Percentiles rank a stretch among this genome's conserved stretches.
Evolutionary conservation across 2,797 vertebrate species (phyloP).

Genomic region (Potorous gilbertii): DNA sequence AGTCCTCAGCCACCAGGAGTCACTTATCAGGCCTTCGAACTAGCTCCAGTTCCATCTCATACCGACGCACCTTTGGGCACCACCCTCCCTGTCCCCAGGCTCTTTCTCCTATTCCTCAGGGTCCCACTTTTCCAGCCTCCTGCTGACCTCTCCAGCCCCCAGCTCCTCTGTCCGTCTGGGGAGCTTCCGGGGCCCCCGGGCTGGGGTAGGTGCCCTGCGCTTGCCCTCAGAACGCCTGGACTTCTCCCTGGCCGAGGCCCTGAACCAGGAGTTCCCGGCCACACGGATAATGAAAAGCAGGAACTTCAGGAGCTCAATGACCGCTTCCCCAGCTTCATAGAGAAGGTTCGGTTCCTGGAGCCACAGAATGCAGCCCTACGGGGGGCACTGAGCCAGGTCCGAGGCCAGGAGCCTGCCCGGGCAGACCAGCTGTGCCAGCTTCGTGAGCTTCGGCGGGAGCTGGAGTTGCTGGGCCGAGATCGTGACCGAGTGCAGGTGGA

Average conservation of each 20-base stretch:
- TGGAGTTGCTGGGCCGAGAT: constrained; percentile 91
- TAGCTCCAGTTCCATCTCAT: constrained; percentile 84
- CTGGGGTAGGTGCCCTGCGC: constrained; percentile 81
- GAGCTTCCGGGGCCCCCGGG: constrained; percentile 86
- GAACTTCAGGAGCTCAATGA: constrained; percentile 96
- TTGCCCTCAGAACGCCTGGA: constrained; percentile 85
- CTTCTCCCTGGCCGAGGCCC: constrained; percentile 88
- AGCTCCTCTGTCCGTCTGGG: constrained; percentile 78
- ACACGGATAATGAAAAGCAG: constrained; percentile 94
- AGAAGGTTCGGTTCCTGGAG: constrained; percentile 95
- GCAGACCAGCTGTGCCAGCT: constrained; percentile 92
- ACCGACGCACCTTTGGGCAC: constrained; percentile 89
- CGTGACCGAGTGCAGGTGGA: constrained; percentile 93
- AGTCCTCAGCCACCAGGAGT: constrained; percentile 73
- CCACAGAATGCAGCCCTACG: constrained; percentile 92
- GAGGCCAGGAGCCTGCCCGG: constrained; percentile 90
- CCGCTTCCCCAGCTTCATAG: constrained; percentile 97
- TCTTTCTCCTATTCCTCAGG: constrained; percentile 86
- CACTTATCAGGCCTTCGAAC: constrained; percentile 77
- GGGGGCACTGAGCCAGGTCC: constrained; percentile 90
- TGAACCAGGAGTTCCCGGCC: constrained; percentile 94
- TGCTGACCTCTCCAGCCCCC: constrained; percentile 71
- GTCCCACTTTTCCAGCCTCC: constrained; percentile 76
- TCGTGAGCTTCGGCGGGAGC: constrained; percentile 89
- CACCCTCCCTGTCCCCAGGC: constrained; percentile 84